phyloP scores from a whole-genome alignment of 1,140 invertebrate species.

The Zaprionus taronus region DNA sequence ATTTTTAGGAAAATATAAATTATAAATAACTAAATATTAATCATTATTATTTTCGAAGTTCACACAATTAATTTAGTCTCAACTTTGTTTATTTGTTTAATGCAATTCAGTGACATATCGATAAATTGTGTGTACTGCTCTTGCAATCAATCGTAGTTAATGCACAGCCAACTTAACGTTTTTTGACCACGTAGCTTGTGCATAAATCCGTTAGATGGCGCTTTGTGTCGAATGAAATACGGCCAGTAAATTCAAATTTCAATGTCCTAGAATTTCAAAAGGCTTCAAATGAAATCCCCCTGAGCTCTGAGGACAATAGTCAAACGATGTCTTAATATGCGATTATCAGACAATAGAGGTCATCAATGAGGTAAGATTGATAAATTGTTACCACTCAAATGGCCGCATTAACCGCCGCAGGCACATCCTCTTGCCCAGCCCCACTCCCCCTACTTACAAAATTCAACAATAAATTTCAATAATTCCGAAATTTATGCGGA shows the following conservation, averaged over 20 bases:
- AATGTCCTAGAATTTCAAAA: background rate
- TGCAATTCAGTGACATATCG: background rate
- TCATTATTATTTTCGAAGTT: background rate
- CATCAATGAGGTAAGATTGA: constrained; percentile 38
- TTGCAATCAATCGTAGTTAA: background rate
- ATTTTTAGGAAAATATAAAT: background rate
- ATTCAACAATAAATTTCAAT: constrained; percentile 76
- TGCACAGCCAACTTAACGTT: constrained; percentile 1
- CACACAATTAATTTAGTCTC: background rate
- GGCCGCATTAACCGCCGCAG: constrained; percentile 37
- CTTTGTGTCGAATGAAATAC: background rate
- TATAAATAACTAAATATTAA: background rate
- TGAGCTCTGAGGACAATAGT: constrained; percentile 4
- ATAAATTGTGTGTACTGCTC: background rate
- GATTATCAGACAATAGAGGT: constrained; percentile 56
- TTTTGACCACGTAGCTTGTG: background rate
- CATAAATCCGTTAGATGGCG: constrained; percentile 9
- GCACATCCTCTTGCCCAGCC: background rate
- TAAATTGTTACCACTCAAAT: constrained; percentile 38
- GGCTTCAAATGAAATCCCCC: background rate
- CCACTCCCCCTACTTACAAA: background rate
- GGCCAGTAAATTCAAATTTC: background rate
- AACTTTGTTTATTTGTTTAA: background rate
- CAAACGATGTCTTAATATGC: constrained; percentile 34
- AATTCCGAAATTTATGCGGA: constrained; percentile 77